These are phyloP conservation scores for Rosalia funebris DNA, from an alignment of 2,888 invertebrate species.

Conservation along the genomic window DNA sequence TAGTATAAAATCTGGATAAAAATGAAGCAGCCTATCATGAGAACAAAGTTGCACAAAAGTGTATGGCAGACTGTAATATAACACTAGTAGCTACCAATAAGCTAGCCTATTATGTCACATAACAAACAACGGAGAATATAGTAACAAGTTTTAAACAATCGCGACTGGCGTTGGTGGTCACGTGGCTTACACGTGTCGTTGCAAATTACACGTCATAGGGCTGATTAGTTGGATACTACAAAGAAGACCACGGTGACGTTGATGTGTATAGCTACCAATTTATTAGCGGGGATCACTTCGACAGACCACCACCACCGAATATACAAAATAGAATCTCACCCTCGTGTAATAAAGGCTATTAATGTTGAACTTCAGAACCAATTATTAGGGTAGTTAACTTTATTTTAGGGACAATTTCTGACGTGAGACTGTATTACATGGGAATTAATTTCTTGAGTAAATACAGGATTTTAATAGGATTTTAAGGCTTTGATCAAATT, in stretches of 20 bases:
- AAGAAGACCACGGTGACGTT: slow-evolving; percentile 62
- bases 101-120: slow-evolving; percentile 45
- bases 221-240: slow-evolving; percentile 61
- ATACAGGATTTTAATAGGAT: background rate
- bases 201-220: slow-evolving; percentile 61
- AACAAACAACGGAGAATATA: slow-evolving; percentile 54
- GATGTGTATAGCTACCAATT: slow-evolving; percentile 66
- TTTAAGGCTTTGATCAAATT: too few relatives aligned
- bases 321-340: slow-evolving; percentile 44
- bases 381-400: slow-evolving; percentile 55
- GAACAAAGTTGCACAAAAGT: background rate
- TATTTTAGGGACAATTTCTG: slow-evolving; percentile 40
- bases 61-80: slow-evolving; percentile 12
- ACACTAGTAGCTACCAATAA: slow-evolving; percentile 29
- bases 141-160: slow-evolving; percentile 63
- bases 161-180: slow-evolving; percentile 54
- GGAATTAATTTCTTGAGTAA: slow-evolving; percentile 25
- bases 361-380: slow-evolving; percentile 54
- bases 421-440: too few relatives aligned
- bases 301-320: slow-evolving; percentile 53
- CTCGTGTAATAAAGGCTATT: slow-evolving; percentile 58
- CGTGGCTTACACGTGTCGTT: slow-evolving; percentile 60
- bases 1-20: too few relatives aligned
- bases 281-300: slow-evolving; percentile 56
- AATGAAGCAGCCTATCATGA: too few relatives aligned